These are phyloP conservation scores for Eledone cirrhosa DNA, from an alignment of 2,888 invertebrate species.

Conservation along the genomic window DNA sequence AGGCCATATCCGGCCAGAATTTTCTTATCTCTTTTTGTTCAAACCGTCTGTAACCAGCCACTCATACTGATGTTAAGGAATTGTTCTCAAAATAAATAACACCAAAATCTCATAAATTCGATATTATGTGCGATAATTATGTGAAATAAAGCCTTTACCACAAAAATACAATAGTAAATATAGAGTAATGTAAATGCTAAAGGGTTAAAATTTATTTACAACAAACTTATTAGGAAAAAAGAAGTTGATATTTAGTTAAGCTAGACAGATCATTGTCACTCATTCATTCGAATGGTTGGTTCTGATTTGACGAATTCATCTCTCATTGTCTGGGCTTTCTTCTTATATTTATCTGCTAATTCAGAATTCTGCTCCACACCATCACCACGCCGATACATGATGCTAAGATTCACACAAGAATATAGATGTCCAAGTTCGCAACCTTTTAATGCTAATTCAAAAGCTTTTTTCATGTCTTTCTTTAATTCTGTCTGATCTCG, in stretches of 20 bases:
- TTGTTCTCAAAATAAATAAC: too few species aligned
- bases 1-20: too few species aligned
- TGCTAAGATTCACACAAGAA: constrained; percentile 88
- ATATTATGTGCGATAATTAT: too few species aligned
- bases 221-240: neutral
- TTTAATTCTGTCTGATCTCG: constrained; percentile 73
- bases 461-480: constrained; percentile 80
- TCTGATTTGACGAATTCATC: constrained; percentile 71
- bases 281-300: constrained; percentile 31
- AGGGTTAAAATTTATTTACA: constrained; percentile 6
- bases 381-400: constrained; percentile 74
- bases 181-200: too few species aligned
- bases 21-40: too few species aligned
- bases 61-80: too few species aligned
- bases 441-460: constrained; percentile 79
- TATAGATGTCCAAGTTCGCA: constrained; percentile 83
- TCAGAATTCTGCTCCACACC: constrained; percentile 79
- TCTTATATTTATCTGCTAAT: constrained; percentile 78
- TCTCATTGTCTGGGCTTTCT: constrained; percentile 77
- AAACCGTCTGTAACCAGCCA: too few species aligned
- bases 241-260: neutral
- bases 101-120: too few species aligned
- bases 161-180: too few species aligned
- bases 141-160: too few species aligned
- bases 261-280: neutral